Base-by-base conservation (phyloP, 2,797 vertebrate species). In the Triplophysa yarkandensis region DNA sequence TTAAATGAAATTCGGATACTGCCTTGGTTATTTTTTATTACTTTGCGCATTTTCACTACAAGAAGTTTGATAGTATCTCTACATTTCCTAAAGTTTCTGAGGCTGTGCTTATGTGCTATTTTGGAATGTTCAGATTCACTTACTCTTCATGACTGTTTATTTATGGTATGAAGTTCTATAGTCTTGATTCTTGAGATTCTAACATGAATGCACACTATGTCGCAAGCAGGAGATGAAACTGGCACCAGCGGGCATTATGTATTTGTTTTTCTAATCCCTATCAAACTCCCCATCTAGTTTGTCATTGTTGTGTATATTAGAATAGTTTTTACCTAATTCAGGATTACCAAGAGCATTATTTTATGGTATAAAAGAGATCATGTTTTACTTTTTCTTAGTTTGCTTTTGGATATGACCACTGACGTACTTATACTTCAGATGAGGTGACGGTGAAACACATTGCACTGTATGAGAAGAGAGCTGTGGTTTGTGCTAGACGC, bases 391-490 rank as follows among this genome's bases (percentile, higher is more conserved):
- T 61, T 70, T 9, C 0, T 36, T 76, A 62, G 36, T 57, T 64
- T 54, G 39, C 3, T 69, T 64, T 76, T 73, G 67, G 71, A 54
- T 72, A 61, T 84, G 77, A 71, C 65, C 79, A 80, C 79, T 77
- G 64, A 70, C 80, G 69, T 83, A 79, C 80, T 86, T 80, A 84
- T 83, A 44, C 68, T 70, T 80, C 57, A 80, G 54, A 70, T 74
- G 48, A 44, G 48, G 78, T 81, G 71, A 76, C 72, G 54, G 68
- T 48, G 32, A 52, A 73, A 63, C 76, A 66, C 34, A 14, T 82
- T 71, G 76, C 82, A 68, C 76, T 83, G 81, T 80, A 83, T 86
- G 83, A 87, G 32, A 72, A 77, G 69, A 77, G 52, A n/a, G 68
- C 44, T 23, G 70, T 80, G 77, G 68, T 79, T 83, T 82, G 46